Evolutionary conservation across 2,113 vertebrate species (phyloP).

Genomic region (Arothron firmamentum): DNA sequence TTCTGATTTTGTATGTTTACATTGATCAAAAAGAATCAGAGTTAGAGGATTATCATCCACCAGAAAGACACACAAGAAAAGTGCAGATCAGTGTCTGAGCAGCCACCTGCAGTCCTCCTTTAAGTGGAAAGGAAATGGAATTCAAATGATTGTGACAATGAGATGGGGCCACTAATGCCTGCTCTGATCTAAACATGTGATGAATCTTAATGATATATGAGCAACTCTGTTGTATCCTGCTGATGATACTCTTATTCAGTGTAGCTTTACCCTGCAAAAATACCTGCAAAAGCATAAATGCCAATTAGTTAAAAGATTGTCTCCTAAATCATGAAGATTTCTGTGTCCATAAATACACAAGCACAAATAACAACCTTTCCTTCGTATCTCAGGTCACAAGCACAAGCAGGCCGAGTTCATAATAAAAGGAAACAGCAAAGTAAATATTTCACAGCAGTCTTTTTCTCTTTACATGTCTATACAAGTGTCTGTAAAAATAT

Average conservation of each 20-base stretch:
- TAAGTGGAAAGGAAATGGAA: slow-evolving; percentile 47
- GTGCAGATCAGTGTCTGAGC: slow-evolving; percentile 43
- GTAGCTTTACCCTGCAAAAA: not conserved
- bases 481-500: too few relatives aligned
- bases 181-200: slow-evolving; percentile 48
- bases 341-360: too few relatives aligned
- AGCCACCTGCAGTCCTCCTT: slow-evolving; percentile 48
- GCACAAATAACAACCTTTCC: too few relatives aligned
- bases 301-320: too few relatives aligned
- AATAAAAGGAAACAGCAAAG: too few relatives aligned
- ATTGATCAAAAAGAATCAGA: slow-evolving; percentile 16
- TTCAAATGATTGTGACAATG: slow-evolving; percentile 61
- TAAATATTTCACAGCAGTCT: too few relatives aligned
- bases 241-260: slow-evolving; percentile 23
- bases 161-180: slow-evolving; percentile 58
- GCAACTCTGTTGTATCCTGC: slow-evolving; percentile 38
- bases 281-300: not conserved
- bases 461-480: too few relatives aligned
- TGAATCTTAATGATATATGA: slow-evolving; percentile 54
- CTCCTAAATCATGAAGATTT: not conserved
- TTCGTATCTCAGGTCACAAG: too few relatives aligned
- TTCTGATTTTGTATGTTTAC: slow-evolving; percentile 10
- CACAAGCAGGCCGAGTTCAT: too few relatives aligned
- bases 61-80: slow-evolving; percentile 5
- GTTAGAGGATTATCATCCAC: slow-evolving; percentile 2